phyloP scores from a whole-genome alignment of 2,113 vertebrate genomes.

The Ailuropoda melanoleuca region DNA sequence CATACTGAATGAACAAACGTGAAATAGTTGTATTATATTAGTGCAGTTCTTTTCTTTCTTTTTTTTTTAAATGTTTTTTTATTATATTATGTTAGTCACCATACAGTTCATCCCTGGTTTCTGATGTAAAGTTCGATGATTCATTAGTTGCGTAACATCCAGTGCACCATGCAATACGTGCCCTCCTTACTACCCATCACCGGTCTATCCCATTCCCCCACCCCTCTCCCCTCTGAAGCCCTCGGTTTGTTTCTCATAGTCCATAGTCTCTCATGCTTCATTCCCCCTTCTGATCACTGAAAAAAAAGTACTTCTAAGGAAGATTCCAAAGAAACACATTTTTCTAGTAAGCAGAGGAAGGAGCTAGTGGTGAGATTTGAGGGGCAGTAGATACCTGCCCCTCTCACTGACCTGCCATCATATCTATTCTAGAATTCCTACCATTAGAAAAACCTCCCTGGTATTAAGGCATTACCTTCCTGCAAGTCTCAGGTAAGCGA shows the following conservation, averaged over 20 bases:
- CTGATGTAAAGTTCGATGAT: too few relatives aligned
- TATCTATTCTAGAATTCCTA: not conserved
- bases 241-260: too few relatives aligned
- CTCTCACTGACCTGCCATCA: not conserved
- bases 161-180: too few relatives aligned
- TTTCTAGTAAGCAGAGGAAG: not conserved
- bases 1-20: not conserved
- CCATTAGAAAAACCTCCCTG: not conserved
- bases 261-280: too few relatives aligned
- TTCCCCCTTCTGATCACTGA: not conserved
- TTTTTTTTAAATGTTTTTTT: too few relatives aligned
- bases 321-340: not conserved
- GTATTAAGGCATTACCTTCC: not conserved
- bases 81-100: too few relatives aligned
- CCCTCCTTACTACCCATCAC: too few relatives aligned
- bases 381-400: not conserved
- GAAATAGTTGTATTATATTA: not conserved
- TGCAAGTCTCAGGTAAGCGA: not conserved
- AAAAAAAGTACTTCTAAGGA: not conserved
- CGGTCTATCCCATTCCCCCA: too few relatives aligned
- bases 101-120: too few relatives aligned
- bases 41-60: not conserved
- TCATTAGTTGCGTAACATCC: too few relatives aligned
- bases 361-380: not conserved
- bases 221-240: too few relatives aligned